These are phyloP conservation scores for Phenganax stokvisi DNA, from an alignment of 92 coral and sea anemone species.

Conservation along the genomic window DNA sequence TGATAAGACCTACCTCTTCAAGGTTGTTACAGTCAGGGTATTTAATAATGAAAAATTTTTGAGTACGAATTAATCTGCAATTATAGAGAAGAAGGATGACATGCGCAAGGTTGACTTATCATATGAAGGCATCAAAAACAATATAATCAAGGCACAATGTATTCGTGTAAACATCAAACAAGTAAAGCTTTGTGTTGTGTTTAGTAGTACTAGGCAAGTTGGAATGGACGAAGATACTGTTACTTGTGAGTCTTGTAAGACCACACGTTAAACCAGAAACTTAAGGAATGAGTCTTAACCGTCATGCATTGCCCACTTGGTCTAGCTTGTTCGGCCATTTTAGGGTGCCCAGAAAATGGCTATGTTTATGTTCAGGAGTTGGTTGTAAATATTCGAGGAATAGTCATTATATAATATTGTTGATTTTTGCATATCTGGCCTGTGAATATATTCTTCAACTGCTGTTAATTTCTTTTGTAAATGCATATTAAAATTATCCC, in stretches of 20 bases:
- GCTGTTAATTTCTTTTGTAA: no score
- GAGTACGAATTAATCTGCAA: slow-evolving; percentile 43
- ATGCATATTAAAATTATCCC: no score
- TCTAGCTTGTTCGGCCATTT: no score
- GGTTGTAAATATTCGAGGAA: no score
- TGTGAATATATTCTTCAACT: no score
- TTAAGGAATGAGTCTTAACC: no score
- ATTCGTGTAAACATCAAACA: slow-evolving; percentile 30
- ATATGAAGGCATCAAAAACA: slow-evolving; percentile 42
- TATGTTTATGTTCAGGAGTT: no score
- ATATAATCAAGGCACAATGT: slow-evolving; percentile 38
- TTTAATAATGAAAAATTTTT: slow-evolving; percentile 48
- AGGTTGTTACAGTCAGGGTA: slow-evolving; percentile 40
- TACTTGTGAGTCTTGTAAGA: slow-evolving; percentile 44
- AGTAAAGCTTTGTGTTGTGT: slow-evolving; percentile 42
- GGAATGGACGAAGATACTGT: background rate
- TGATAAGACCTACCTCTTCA: slow-evolving; percentile 49
- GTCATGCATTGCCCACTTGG: no score
- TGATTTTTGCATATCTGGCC: no score
- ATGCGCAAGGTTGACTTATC: slow-evolving; percentile 31
- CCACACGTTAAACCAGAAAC: slow-evolving; percentile 19
- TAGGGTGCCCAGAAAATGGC: no score
- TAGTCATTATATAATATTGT: no score
- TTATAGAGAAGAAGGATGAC: slow-evolving; percentile 37
- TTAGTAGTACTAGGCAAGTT: slow-evolving; percentile 25